Base-by-base conservation (phyloP, 2,888 invertebrate species). In the Pycnomerus fuliginosus region DNA sequence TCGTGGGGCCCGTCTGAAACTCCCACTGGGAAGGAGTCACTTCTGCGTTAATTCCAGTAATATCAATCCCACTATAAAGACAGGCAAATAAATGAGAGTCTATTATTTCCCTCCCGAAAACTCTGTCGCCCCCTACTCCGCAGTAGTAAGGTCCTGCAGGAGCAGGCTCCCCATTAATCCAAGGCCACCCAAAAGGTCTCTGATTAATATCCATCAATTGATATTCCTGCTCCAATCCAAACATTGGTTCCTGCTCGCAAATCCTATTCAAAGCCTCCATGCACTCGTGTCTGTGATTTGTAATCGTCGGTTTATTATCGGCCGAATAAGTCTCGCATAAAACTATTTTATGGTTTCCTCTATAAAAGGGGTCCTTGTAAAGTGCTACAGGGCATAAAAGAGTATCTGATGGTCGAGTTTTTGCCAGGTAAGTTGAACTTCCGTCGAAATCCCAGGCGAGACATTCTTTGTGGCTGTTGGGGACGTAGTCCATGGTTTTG, bases 111-210 rank as follows among this genome's bases (percentile, higher is more conserved):
- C 92, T 77, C 0, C 87, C 90, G 53, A 83, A 85, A 3, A 86
- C 85, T 56, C 80, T 83, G 61, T 84, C 79, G 0, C 87, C 84
- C 3, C 91, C 91, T 1, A 87, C 86, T 22, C 86, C 89, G 64
- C 91, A 91, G 68, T 91, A 92, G 70, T 90, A 91, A 0, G 87
- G 87, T 1, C 88, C 86, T 16, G 83, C 81, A 0, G 84, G 83
- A 0, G 80, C 82, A 0, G 85, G 85, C 59, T 79, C 84, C 1
- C 80, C 81, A n/a, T 14, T 5, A 33, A 52, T 53, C 32, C 77
- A 72, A 0, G 87, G 87, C 87, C 87, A 88, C 10, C 87, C 87
- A 32, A 85, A 78, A 0, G 87, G 87, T 29, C 83, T 75, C 1
- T 76, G 74, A 55, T 80, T 76, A 13, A 74, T 67, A 56, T 80